These are phyloP conservation scores for Antechinus stuartii DNA, from an alignment of 2,113 vertebrate genomes.

Conservation along the genomic window DNA sequence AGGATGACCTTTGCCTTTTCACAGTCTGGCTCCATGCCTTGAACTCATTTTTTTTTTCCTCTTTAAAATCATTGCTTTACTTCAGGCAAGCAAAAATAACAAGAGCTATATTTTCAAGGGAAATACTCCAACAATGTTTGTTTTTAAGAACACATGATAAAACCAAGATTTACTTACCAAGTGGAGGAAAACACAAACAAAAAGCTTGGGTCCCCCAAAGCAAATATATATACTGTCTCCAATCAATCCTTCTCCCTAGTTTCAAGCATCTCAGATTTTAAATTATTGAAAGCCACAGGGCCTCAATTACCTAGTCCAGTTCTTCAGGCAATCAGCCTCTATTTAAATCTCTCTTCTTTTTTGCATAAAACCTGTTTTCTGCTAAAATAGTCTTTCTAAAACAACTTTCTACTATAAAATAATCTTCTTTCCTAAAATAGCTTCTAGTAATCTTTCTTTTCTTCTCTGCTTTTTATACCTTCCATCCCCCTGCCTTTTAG, in stretches of 20 bases:
- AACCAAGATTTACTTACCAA: background rate
- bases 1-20: slow-evolving; percentile 1
- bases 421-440: background rate
- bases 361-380: background rate
- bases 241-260: background rate
- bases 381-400: background rate
- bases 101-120: background rate
- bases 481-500: background rate
- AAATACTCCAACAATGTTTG: background rate
- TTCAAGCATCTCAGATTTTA: background rate
- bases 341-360: background rate
- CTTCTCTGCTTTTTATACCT: background rate
- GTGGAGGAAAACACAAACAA: background rate
- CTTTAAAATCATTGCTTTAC: background rate
- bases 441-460: background rate
- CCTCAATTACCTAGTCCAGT: background rate
- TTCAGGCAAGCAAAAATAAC: background rate
- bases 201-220: background rate
- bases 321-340: background rate
- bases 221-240: rapidly evolving
- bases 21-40: too few species aligned
- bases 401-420: background rate
- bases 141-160: background rate
- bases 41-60: background rate
- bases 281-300: background rate